Conservation (phyloP, 2,888 invertebrate genomes). For the Meta bourneti region DNA sequence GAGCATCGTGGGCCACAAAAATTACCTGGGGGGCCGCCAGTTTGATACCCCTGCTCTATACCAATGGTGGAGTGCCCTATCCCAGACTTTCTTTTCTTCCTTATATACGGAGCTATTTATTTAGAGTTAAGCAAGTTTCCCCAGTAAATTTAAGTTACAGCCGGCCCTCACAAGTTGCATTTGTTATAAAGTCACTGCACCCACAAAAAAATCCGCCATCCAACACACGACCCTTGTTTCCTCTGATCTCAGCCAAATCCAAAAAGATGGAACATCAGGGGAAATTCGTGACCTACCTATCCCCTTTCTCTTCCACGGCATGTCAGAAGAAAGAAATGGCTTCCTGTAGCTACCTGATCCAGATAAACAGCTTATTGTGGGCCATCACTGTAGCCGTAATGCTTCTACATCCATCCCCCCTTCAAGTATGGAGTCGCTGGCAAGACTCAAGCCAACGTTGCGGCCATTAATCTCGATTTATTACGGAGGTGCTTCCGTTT, state of each 20-base stretch:
- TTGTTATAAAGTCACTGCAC: too few relatives aligned
- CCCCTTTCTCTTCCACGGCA: neutral
- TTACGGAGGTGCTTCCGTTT: neutral
- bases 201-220: too few relatives aligned
- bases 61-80: too few relatives aligned
- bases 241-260: neutral
- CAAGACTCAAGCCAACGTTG: neutral
- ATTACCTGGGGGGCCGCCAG: too few relatives aligned
- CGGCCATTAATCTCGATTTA: constrained; percentile 44
- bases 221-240: neutral
- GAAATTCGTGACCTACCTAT: neutral
- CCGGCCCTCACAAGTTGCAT: too few relatives aligned
- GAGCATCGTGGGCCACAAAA: too few relatives aligned
- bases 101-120: too few relatives aligned
- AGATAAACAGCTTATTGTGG: constrained; percentile 1
- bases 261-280: neutral
- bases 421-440: neutral
- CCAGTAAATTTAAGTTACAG: too few relatives aligned
- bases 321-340: neutral
- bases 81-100: too few relatives aligned
- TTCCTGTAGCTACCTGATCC: neutral
- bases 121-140: too few relatives aligned
- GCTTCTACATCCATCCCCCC: constrained; percentile 5
- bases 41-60: too few relatives aligned
- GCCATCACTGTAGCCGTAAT: constrained; percentile 16